phyloP scores from a whole-genome alignment of 2,113 vertebrate genomes.

The Pantherophis guttatus region DNA sequence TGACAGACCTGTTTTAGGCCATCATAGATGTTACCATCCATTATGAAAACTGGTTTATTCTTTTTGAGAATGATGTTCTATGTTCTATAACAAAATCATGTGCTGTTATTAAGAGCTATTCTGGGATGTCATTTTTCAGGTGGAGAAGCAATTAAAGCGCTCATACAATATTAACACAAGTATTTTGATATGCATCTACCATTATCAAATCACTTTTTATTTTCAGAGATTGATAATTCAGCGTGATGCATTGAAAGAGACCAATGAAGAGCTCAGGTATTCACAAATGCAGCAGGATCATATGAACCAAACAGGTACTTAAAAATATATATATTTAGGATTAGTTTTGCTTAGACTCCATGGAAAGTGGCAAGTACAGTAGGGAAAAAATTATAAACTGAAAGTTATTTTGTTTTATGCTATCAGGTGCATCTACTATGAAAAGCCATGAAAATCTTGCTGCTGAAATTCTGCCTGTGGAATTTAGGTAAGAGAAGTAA shows the following conservation, averaged over 20 bases:
- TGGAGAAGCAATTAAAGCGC: background rate
- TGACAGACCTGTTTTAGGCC: background rate
- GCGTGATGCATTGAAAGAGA: slow-evolving; percentile 89
- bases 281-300: slow-evolving; percentile 90
- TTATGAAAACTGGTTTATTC: background rate
- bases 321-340: background rate
- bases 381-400: too few species aligned
- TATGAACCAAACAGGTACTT: slow-evolving; percentile 83
- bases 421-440: slow-evolving; percentile 72
- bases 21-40: background rate
- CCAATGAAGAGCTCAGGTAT: slow-evolving; percentile 92
- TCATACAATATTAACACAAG: background rate
- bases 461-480: slow-evolving; percentile 90
- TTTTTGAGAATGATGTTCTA: background rate
- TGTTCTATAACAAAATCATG: background rate
- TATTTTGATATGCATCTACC: background rate
- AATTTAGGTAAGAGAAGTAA: slow-evolving; percentile 80
- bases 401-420: background rate
- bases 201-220: background rate
- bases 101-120: background rate
- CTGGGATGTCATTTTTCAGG: background rate
- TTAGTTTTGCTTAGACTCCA: background rate
- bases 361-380: background rate
- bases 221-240: slow-evolving; percentile 87
- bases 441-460: slow-evolving; percentile 88